Base-by-base conservation (phyloP, 2,888 invertebrate genomes). In the Stenchaetothrips biformis region DNA sequence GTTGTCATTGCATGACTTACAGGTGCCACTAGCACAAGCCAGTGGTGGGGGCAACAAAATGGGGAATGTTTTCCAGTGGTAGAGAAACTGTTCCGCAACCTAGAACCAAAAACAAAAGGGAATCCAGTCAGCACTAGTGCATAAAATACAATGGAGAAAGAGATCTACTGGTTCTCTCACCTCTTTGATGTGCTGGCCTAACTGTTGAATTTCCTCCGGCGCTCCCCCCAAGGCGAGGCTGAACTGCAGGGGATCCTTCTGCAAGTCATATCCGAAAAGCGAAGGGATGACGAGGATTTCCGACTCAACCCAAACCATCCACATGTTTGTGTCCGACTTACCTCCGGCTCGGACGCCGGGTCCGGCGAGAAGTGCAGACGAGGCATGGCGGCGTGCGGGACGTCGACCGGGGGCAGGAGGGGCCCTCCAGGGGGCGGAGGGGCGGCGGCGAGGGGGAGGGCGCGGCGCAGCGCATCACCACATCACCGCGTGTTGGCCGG, bases 21-120 rank as follows among this genome's bases (percentile, higher is more conserved):
- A 74, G 25, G 25, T 74, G 25, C 67, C 49, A 18, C 47, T 53
- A n/a, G 80, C 11, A 48, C 49, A 53, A 2, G 25, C 77, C 25
- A 88, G 85, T 2, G 89, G 88, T 13, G 86, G 86, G 27, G 90
- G 90, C 37, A 89, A 85, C 53, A 87, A 84, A 85, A 97, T 95
- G 53, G 97, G 97, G 88, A 97, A 97, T 81, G 94, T 95, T 88
- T 95, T 95, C 97, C 97, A 97, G 86, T 96, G 97, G 86, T 95
- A 97, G 81, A 97, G 90, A 87, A 96, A 94, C 86, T 94, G 94
- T 87, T 97, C 96, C 48, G 97, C 96, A 48, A 97, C 95, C 88
- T 89, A 83, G 77, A 82, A 80, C 80, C 21, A 80, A 47, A 82
- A 27, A 81, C 53, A 47, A 47, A 81, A 7, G n/a, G n/a, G n/a